These are phyloP conservation scores for Malurus leucopterus DNA, from an alignment of 2,797 vertebrate species.

Conservation along the genomic window DNA sequence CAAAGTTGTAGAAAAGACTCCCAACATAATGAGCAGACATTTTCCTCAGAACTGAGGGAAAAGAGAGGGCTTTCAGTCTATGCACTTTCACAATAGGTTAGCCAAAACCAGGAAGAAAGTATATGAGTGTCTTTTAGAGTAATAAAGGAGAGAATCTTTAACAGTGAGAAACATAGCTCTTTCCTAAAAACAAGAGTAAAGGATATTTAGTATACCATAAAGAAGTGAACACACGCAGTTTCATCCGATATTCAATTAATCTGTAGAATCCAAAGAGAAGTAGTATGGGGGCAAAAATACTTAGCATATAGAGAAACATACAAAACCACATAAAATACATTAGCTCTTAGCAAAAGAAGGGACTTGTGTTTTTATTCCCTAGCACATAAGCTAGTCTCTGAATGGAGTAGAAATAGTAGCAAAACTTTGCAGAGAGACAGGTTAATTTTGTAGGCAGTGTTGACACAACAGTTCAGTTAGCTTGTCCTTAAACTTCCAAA, in stretches of 20 bases:
- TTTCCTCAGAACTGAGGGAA: neutral
- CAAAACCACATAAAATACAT: neutral
- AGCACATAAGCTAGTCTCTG: neutral
- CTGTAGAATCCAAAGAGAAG: neutral
- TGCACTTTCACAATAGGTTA: neutral
- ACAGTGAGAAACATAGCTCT: neutral
- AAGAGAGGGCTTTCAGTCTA: neutral
- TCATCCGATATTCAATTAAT: neutral
- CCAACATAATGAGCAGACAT: neutral
- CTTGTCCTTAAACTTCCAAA: conserved; percentile 26
- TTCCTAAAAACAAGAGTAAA: neutral
- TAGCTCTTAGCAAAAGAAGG: neutral
- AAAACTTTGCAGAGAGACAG: neutral
- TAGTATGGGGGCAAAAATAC: neutral
- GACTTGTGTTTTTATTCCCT: neutral
- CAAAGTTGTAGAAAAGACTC: neutral
- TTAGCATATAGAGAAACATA: neutral
- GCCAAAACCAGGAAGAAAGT: neutral
- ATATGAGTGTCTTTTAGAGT: neutral
- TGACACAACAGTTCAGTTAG: conserved; percentile 32
- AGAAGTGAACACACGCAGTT: neutral
- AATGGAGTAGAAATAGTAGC: neutral
- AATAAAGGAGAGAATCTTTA: neutral
- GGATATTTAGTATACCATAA: neutral
- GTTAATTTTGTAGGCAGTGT: conserved; percentile 25